These are phyloP conservation scores for Sphaeramia orbicularis DNA, from an alignment of 2,797 vertebrate genomes.

Conservation along the genomic window DNA sequence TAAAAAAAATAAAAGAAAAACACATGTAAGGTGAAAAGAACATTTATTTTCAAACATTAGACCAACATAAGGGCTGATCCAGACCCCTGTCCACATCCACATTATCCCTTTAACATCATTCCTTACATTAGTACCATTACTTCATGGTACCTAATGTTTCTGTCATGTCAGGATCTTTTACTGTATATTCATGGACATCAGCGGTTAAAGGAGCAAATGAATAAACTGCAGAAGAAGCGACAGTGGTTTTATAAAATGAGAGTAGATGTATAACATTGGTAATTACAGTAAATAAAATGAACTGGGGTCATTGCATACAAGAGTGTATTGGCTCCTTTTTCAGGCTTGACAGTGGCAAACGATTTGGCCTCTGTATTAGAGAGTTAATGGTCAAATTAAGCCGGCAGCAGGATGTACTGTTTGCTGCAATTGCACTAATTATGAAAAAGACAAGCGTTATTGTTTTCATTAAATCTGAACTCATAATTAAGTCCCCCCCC, in stretches of 20 bases:
- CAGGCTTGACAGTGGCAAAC: slow-evolving; percentile 21
- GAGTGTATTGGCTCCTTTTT: slow-evolving; percentile 39
- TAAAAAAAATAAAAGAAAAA: too few species aligned
- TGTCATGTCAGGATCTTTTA: too few species aligned
- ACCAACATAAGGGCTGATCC: too few species aligned
- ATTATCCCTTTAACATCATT: too few species aligned
- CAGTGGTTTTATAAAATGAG: neutral
- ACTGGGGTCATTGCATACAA: slow-evolving; percentile 19
- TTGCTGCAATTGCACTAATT: slow-evolving; percentile 14
- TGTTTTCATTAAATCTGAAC: slow-evolving; percentile 7
- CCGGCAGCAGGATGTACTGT: slow-evolving; percentile 11
- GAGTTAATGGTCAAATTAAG: slow-evolving; percentile 43
- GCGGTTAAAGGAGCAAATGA: neutral
- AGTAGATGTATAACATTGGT: slow-evolving; percentile 21
- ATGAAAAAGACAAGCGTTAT: slow-evolving; percentile 3
- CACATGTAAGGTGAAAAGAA: too few species aligned
- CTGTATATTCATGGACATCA: too few species aligned
- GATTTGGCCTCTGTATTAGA: slow-evolving; percentile 23
- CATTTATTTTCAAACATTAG: too few species aligned
- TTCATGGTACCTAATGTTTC: too few species aligned
- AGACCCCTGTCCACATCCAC: too few species aligned
- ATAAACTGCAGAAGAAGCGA: neutral
- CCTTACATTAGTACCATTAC: too few species aligned
- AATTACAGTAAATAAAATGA: slow-evolving; percentile 47
- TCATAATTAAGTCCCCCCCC: slow-evolving; percentile 16